Conservation (phyloP, 2,888 invertebrate genomes). For the Drosophila longiperda region DNA sequence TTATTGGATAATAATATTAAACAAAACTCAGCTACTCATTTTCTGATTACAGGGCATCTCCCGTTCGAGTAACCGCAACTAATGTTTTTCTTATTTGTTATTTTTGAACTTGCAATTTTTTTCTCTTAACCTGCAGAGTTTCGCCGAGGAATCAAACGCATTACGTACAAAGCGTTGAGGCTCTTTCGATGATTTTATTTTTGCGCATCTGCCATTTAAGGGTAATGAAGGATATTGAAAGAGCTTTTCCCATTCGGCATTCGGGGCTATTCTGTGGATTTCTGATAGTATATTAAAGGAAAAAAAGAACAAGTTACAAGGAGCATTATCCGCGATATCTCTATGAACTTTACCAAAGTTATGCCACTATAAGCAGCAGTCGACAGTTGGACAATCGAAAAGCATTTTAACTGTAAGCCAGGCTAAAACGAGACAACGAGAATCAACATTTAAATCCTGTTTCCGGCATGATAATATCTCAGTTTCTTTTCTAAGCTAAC, state of each 20-base stretch:
- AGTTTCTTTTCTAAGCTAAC: not conserved
- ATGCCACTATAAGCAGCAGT: conserved; percentile 26
- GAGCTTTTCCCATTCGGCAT: conserved; percentile 58
- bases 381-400: conserved; percentile 22
- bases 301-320: conserved; percentile 4
- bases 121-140: conserved; percentile 54
- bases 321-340: conserved; percentile 51
- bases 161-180: conserved; percentile 71
- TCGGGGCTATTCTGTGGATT: conserved; percentile 43
- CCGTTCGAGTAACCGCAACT: not conserved
- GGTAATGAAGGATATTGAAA: conserved; percentile 80
- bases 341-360: conserved; percentile 47
- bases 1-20: not conserved
- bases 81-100: not conserved
- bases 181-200: conserved; percentile 79
- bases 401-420: not conserved
- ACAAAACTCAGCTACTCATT: not conserved
- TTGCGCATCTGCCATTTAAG: conserved; percentile 71
- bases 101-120: conserved; percentile 1
- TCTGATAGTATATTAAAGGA: conserved; percentile 49
- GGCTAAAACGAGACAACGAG: not conserved
- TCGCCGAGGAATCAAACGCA: conserved; percentile 74
- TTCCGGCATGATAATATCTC: conserved; percentile 1
- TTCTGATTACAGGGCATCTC: not conserved
- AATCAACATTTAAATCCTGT: not conserved